Conservation (phyloP, 1,140 invertebrate genomes). For the Cheumatopsyche charites region DNA sequence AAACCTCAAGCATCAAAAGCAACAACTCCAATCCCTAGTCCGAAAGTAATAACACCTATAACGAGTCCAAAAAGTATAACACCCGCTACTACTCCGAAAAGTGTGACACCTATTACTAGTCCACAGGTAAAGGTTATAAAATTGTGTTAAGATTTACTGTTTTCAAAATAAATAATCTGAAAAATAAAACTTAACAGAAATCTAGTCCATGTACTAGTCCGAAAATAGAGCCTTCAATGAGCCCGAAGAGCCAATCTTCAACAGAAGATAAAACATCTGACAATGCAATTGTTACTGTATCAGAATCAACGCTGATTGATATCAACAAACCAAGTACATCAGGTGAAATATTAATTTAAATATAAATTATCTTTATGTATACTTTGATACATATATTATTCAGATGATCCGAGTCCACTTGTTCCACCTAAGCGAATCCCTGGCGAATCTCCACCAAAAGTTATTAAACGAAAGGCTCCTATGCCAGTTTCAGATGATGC, state of each 20-base stretch:
- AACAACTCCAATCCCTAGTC: slow-evolving; percentile 5
- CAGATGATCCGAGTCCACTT: slow-evolving; percentile 52
- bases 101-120: slow-evolving; percentile 26
- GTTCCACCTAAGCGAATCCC: slow-evolving; percentile 51
- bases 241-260: slow-evolving; percentile 23
- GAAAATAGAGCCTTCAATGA: slow-evolving; percentile 4
- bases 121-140: slow-evolving; percentile 24
- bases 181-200: slow-evolving; percentile 31
- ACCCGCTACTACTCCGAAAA: slow-evolving; percentile 31
- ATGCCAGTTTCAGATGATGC: slow-evolving; percentile 50
- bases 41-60: slow-evolving; percentile 17
- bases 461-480: slow-evolving; percentile 59
- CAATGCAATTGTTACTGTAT: slow-evolving; percentile 6
- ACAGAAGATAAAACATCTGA: slow-evolving; percentile 43
- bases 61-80: slow-evolving; percentile 19
- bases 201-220: slow-evolving; percentile 36
- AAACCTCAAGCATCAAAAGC: background rate
- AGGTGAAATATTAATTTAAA: slow-evolving; percentile 7
- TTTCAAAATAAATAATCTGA: slow-evolving; percentile 8
- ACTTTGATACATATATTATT: slow-evolving; percentile 11
- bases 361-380: background rate
- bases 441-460: slow-evolving; percentile 57
- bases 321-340: slow-evolving; percentile 34
- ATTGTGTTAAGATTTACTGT: slow-evolving; percentile 12
- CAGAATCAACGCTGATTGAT: slow-evolving; percentile 23